Conservation (phyloP, 2,113 vertebrate species). For the Bubo scandiacus region DNA sequence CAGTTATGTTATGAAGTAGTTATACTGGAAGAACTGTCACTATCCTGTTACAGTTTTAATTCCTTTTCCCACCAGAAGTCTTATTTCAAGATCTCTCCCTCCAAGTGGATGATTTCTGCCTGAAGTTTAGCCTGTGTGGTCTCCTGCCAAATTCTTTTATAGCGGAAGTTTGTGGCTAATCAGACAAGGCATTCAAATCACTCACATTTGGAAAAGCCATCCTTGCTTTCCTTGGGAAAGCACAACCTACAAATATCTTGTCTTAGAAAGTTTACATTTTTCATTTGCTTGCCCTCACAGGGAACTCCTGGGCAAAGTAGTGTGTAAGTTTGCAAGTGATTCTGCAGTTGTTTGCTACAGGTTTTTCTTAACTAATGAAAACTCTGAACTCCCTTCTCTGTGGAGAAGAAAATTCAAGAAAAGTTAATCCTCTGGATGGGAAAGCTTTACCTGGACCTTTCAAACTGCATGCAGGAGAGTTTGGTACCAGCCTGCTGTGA, state of each 20-base stretch:
- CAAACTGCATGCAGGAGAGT: neutral
- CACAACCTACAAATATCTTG: neutral
- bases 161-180: neutral
- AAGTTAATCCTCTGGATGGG: neutral
- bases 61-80: neutral
- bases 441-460: neutral
- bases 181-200: neutral
- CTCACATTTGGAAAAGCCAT: neutral
- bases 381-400: neutral
- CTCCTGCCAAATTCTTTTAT: neutral
- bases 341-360: neutral
- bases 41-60: neutral
- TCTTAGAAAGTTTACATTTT: neutral
- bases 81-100: neutral
- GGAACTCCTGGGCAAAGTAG: neutral
- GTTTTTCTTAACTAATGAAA: neutral
- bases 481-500: neutral
- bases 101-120: neutral
- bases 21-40: neutral
- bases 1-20: neutral
- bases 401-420: neutral
- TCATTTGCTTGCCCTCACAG: neutral
- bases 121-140: neutral
- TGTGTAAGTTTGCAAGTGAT: neutral
- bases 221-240: neutral